Evolutionary conservation across 2,113 vertebrate species (phyloP), one percentile per base, ranked within the genome.

Genomic region (Oryzias celebensis): DNA sequence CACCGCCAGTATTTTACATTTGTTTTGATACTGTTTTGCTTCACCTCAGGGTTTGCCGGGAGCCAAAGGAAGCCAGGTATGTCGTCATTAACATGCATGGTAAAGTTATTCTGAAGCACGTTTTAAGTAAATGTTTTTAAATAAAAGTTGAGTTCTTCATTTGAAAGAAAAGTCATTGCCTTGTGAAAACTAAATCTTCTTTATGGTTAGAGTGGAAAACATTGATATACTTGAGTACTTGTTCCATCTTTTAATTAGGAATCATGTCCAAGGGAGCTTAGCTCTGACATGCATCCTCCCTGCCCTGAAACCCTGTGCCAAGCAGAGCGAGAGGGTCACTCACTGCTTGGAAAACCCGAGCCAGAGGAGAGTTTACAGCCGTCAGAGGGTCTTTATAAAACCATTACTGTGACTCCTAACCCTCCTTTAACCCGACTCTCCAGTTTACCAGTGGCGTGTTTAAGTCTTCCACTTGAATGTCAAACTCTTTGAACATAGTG

Each of bases 11-110:
- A 14, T 52, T 44, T 54, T 20, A 51, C 8, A 64, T 61, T 76
- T 42, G 52, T 70, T 68, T 52, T 36, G 24, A 58, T 44, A 68
- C 1, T 53, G 0, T 60, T 59, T 65, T 71, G 58, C 54, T 22
- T 71, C 6, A 15, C 66, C 52, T 55, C 62, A 93, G 92, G 92
- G 92, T 75, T 75, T 80, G 23, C 88, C 90, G 15, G 92, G 92
- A 62, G 74, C 36, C 43, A 92, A 92, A 74, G 92, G 92, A 72
- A 92, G 87, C 71, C 90, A 91, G 91, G 92, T 93, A 91, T 17
- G 50, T 18, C 5, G 1, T 17, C 42, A 57, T 55, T 62, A 28
- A 61, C 69, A 44, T 72, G 28, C 53, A 58, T 51, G 28, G 15
- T 46, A 48, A 41, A 31, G 17, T 72, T 76, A 18, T 41, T 58